Base-by-base conservation (phyloP, 2,113 vertebrate genomes). In the Lota lota region DNA sequence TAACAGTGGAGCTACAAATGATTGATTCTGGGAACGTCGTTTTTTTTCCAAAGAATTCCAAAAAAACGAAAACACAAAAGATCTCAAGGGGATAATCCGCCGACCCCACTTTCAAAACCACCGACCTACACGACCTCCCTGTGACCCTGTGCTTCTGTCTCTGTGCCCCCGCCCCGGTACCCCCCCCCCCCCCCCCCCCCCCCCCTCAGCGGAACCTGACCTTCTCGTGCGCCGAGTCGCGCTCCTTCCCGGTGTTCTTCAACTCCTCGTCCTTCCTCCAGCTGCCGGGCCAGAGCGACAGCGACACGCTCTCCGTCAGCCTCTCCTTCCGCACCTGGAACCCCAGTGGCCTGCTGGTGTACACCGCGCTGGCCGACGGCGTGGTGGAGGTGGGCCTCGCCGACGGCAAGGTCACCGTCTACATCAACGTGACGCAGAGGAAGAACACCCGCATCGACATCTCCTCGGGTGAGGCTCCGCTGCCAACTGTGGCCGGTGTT, bases 281-380 rank as follows among this genome's bases (percentile, higher is more conserved):
- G 74, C 91, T 98, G 19, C 93, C 93, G 0, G 97, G 97, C 15
- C 93, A 93, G 67, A 86, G 76, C 0, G 87, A 90, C 70, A 94
- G 94, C 11, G 95, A 98, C 78, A 76, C 95, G 0, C 92, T 98
- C 71, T 94, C 95, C 0, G 90, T 98, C 81, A 97, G 89, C 72
- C 93, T 98, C 82, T 93, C 94, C 22, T 99, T 98, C 86, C 93
- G 97, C 62, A 99, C 96, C 0, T 99, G 97, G 97, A 98, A 97
- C 66, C 94, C 95, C 71, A 95, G 66, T 1, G 96, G 97, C 12
- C 91, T 98, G 68, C 92, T 99, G 70, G 88, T 97, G 65, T 96
- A 95, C 86, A 96, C 94, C 1, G 83, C 82, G 0, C 91, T 99
- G 76, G 91, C 90, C 0, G 94, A 96, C 1, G 96, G 97, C 1